Evolutionary conservation across 2,797 vertebrate species (phyloP), one percentile per base, ranked within the genome.

Genomic region (Myotis vivesi): DNA sequence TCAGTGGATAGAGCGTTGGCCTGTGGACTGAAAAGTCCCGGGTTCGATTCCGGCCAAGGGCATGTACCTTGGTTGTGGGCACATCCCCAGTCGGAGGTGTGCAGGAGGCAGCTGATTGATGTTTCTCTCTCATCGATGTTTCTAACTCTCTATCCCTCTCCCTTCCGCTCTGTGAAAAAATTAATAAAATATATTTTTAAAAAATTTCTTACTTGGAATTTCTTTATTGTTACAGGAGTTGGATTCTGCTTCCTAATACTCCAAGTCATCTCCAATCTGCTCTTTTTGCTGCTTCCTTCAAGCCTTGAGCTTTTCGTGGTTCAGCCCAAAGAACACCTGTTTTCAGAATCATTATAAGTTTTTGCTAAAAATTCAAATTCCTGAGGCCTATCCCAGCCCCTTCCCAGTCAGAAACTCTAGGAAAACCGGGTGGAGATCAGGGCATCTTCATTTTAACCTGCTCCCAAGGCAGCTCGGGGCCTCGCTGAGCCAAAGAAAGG

Each of bases 201-300:
- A 36, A 77, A 23, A 77, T 90, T 72, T 92, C 73, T 73, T 93
- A 30, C 8, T 0, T 79, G 64, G 88, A 75, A 28, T 53, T n/a
- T 55, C 33, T 89, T 49, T 41, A 33, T 41, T 85, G 2, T 68
- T 30, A 44, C 8, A 55, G 23, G 46, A 69, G 28, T 8, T 62
- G 13, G 2, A 62, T 44, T 87, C 41, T 36, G 19, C 49, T 95
- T 73, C 49, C 69, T 28, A 66, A 55, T 73, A 25, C 16, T 80
- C 33, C 15, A 73, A n/a, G 38, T n/a, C 25, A 51, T 30, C 84
- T 92, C 62, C 51, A 44, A 4, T 30, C 81, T 22, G 20, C 51
- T 76, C 13, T 71, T 46, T 23, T 8, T 5, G 16, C 57, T 62
- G 16, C 62, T 95, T 89, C 33, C 19, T 76, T 71, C 57, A 79